These are phyloP conservation scores for Abrostola triplasia DNA, from an alignment of 2,888 invertebrate genomes.

Conservation along the genomic window DNA sequence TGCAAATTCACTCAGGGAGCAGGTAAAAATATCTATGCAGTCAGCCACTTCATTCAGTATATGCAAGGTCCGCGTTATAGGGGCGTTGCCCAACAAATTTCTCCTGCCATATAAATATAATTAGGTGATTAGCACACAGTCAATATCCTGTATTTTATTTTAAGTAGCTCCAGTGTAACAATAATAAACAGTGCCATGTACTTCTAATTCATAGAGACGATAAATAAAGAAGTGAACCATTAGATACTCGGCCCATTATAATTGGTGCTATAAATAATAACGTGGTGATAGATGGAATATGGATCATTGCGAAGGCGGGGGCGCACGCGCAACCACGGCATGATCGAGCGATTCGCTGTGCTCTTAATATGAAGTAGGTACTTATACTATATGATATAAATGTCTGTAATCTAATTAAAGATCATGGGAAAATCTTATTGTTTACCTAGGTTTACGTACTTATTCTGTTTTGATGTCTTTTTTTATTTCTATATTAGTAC, in stretches of 20 bases:
- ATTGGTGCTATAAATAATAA: constrained; percentile 70
- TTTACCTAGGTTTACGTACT: not conserved
- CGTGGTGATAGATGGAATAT: constrained; percentile 70
- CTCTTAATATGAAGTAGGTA: constrained; percentile 27
- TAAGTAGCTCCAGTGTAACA: constrained; percentile 23
- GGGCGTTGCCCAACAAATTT: no score
- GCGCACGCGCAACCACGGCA: constrained; percentile 60
- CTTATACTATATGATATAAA: constrained; percentile 25
- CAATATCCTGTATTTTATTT: constrained; percentile 1
- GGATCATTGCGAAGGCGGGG: constrained; percentile 66
- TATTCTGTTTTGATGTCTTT: no score
- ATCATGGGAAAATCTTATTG: constrained; percentile 19
- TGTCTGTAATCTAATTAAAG: constrained; percentile 19
- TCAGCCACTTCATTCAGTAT: no score
- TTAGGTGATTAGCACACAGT: not conserved
- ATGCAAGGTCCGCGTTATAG: no score
- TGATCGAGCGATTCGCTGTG: constrained; percentile 61
- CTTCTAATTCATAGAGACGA: constrained; percentile 30
- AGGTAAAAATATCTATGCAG: no score
- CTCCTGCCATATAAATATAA: no score
- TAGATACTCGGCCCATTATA: constrained; percentile 58
- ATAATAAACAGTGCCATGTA: constrained; percentile 34
- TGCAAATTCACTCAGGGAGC: no score
- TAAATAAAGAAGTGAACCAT: constrained; percentile 55
- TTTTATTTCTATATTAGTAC: no score